Evolutionary conservation across 2,888 invertebrate genomes (phyloP).

Genomic region (Netelia melanura): DNA sequence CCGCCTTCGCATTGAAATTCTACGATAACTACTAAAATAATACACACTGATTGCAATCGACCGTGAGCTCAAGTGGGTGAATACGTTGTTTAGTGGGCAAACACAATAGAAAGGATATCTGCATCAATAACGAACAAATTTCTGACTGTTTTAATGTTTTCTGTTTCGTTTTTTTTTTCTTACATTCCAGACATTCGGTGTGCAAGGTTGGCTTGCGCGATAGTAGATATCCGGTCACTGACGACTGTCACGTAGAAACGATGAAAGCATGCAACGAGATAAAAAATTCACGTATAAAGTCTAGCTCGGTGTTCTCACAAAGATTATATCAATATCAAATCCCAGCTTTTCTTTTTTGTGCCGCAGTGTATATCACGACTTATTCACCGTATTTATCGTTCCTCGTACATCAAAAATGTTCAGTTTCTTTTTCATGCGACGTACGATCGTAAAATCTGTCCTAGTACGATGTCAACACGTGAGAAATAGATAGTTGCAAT

Average conservation of each 20-base stretch:
- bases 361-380: background rate
- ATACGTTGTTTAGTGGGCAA: background rate
- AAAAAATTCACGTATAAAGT: background rate
- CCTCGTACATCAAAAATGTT: constrained; percentile 1
- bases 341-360: background rate
- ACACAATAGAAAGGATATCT: constrained; percentile 8
- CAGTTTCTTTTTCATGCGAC: constrained; percentile 3
- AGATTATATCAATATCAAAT: background rate
- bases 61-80: constrained; percentile 18
- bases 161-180: constrained; percentile 10
- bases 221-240: constrained; percentile 22
- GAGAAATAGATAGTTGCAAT: constrained; percentile 18
- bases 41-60: constrained; percentile 2
- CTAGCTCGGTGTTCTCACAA: background rate
- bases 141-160: background rate
- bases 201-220: constrained; percentile 13
- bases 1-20: constrained; percentile 41
- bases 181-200: constrained; percentile 49
- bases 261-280: constrained; percentile 13
- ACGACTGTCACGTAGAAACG: background rate
- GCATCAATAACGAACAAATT: background rate
- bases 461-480: constrained; percentile 12
- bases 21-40: constrained; percentile 32
- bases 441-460: constrained; percentile 39
- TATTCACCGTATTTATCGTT: constrained; percentile 5